Percentiles rank a stretch among this genome's conserved stretches.
Evolutionary conservation across 2,113 vertebrate genomes (phyloP).

Genomic region (Anser cygnoides): DNA sequence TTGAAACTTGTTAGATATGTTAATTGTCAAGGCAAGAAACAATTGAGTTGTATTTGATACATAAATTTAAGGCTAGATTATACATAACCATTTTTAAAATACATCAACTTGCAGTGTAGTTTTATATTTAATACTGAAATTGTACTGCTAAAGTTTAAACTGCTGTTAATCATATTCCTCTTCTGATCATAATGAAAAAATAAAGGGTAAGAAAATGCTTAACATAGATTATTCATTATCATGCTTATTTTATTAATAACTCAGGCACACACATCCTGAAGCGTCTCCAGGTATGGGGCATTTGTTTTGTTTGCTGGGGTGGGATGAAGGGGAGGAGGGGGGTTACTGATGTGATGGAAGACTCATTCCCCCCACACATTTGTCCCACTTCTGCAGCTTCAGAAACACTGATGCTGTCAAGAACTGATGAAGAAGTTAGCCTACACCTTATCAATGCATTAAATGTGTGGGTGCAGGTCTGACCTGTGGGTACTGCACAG

Average conservation of each 20-base stretch:
- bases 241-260: conserved; percentile 67
- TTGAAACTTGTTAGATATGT: conserved; percentile 69
- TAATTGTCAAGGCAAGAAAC: conserved; percentile 70
- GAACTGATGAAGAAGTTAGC: neutral
- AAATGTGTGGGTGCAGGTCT: neutral
- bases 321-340: neutral
- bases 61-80: conserved; percentile 69
- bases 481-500: neutral
- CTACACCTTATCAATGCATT: accelerated
- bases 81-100: conserved; percentile 73
- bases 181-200: conserved; percentile 74
- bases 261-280: neutral
- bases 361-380: neutral
- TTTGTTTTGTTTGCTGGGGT: neutral
- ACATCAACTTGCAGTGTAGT: conserved; percentile 74
- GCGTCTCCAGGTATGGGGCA: neutral
- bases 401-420: neutral
- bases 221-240: conserved; percentile 71
- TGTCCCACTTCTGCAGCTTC: neutral
- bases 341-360: neutral
- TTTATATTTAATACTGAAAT: conserved; percentile 76
- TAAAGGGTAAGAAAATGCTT: conserved; percentile 74
- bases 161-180: conserved; percentile 74
- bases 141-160: conserved; percentile 72
- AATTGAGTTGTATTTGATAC: conserved; percentile 70